phyloP scores from a whole-genome alignment of 2,888 invertebrate genomes.

The Hemithea aestivaria region DNA sequence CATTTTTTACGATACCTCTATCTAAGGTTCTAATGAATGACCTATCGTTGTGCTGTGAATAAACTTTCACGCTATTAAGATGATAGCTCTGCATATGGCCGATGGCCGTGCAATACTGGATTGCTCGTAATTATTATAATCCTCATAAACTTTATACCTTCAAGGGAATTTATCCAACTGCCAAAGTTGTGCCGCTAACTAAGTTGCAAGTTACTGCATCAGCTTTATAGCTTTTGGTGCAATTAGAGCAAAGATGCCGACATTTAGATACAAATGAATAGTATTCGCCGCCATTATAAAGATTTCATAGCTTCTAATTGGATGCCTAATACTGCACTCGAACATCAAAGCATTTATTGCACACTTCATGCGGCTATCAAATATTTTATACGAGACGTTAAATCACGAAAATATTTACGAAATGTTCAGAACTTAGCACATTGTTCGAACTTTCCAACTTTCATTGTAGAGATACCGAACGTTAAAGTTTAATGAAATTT shows the following conservation, averaged over 20 bases:
- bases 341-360: slow-evolving; percentile 22
- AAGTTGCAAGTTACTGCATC: slow-evolving; percentile 54
- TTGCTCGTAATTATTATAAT: slow-evolving; percentile 22
- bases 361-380: slow-evolving; percentile 19
- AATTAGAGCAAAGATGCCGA: slow-evolving; percentile 61
- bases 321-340: slow-evolving; percentile 43
- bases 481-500: no score
- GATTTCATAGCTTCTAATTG: slow-evolving; percentile 58
- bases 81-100: slow-evolving; percentile 2
- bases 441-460: no score
- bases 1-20: no score
- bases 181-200: slow-evolving; percentile 43
- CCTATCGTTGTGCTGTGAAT: no score
- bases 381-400: slow-evolving; percentile 12
- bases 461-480: no score
- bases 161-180: slow-evolving; percentile 33
- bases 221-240: slow-evolving; percentile 52
- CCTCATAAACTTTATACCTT: slow-evolving; percentile 27
- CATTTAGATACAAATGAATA: slow-evolving; percentile 48
- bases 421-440: no score
- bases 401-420: slow-evolving; percentile 2
- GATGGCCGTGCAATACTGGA: slow-evolving; percentile 13
- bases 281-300: slow-evolving; percentile 41
- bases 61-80: slow-evolving; percentile 1
- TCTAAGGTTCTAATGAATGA: not conserved